Percentiles rank a stretch among this genome's conserved stretches.
Conservation (phyloP, 2,113 vertebrate species). For the Poecilia latipinna region DNA sequence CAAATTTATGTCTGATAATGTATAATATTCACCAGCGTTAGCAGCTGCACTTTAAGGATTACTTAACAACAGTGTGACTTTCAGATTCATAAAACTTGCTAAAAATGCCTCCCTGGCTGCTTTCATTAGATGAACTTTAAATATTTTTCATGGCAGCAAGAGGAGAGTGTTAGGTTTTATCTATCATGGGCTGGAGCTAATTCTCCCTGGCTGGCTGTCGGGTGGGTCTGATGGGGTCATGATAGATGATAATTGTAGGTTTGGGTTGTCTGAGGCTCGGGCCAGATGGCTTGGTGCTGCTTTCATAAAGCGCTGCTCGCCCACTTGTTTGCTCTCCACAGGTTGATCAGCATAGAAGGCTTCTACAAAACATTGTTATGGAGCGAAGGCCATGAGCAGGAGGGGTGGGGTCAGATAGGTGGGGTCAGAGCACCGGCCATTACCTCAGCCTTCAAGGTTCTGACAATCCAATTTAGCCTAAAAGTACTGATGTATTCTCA, state of each 20-base stretch:
- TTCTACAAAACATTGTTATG: conserved; percentile 86
- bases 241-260: conserved; percentile 87
- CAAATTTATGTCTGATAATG: not conserved
- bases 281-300: conserved; percentile 86
- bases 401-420: conserved; percentile 74
- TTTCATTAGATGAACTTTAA: not conserved
- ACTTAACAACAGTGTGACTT: not conserved
- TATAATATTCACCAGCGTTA: not conserved
- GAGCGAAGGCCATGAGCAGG: conserved; percentile 62
- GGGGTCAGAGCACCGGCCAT: conserved; percentile 18
- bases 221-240: conserved; percentile 75
- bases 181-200: conserved; percentile 71
- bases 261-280: conserved; percentile 82
- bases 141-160: conserved; percentile 55
- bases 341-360: conserved; percentile 73
- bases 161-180: conserved; percentile 69
- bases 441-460: not conserved
- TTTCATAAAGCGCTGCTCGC: conserved; percentile 78
- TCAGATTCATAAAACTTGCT: not conserved
- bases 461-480: not conserved
- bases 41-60: not conserved
- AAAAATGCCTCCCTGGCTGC: not conserved
- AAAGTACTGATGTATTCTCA: not conserved
- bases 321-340: conserved; percentile 81
- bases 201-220: conserved; percentile 80